Evolutionary conservation across 2,888 invertebrate species (phyloP).

Genomic region (Cheiracanthium punctorium): DNA sequence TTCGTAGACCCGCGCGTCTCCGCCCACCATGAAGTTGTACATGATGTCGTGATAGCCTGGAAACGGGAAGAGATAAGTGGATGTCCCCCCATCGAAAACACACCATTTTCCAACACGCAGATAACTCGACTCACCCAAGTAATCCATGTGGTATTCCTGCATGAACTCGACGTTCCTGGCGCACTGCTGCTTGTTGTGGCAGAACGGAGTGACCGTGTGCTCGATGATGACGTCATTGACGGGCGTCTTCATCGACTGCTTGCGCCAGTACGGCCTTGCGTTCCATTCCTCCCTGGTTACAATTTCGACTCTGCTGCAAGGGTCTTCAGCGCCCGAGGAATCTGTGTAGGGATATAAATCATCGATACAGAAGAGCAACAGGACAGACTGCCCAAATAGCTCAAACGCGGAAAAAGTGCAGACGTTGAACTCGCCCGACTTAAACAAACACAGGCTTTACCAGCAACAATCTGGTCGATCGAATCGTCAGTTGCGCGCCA

Average conservation of each 20-base stretch:
- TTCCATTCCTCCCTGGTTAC: slow-evolving; percentile 42
- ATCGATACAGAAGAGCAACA: too few species aligned
- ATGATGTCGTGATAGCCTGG: slow-evolving; percentile 62
- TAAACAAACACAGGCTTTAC: too few species aligned
- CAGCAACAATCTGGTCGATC: too few species aligned
- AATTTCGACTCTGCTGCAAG: slow-evolving; percentile 30
- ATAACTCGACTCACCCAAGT: slow-evolving; percentile 26
- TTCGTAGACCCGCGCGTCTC: slow-evolving; percentile 74
- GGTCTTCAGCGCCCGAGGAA: too few species aligned
- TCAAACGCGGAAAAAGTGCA: too few species aligned
- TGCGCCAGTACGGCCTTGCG: slow-evolving; percentile 22
- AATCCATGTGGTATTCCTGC: slow-evolving; percentile 58
- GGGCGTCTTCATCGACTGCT: slow-evolving; percentile 23
- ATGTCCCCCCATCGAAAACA: too few species aligned
- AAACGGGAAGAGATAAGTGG: slow-evolving; percentile 8
- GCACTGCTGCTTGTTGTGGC: slow-evolving; percentile 20
- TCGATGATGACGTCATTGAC: slow-evolving; percentile 43
- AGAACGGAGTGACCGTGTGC: slow-evolving; percentile 56
- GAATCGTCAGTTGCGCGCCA: too few species aligned
- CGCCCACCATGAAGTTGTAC: slow-evolving; percentile 74
- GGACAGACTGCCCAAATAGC: too few species aligned
- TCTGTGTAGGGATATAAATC: too few species aligned
- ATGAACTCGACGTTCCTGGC: slow-evolving; percentile 19
- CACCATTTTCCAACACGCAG: too few species aligned
- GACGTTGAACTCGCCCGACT: too few species aligned